phyloP scores from a whole-genome alignment of 23 tunicate species.

The Ciona savignyi region DNA sequence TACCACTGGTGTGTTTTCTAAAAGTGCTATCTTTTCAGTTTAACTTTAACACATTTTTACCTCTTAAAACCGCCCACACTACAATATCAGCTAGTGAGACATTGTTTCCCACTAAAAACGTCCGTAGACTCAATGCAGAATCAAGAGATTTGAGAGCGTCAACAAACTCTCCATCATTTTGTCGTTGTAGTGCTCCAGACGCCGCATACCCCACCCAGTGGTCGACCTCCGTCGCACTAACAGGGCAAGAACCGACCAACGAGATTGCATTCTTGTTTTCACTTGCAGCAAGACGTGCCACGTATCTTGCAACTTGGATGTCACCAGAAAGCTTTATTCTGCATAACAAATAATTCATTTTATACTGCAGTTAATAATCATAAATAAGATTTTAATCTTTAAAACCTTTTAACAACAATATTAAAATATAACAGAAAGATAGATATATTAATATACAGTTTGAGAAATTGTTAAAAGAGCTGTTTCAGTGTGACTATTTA shows the following conservation, averaged over 20 bases:
- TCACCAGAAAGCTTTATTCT: constrained; percentile 27
- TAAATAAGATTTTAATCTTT: too few relatives aligned
- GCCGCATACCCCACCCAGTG: constrained; percentile 63
- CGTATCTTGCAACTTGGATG: constrained; percentile 35
- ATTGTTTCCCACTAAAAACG: constrained; percentile 64
- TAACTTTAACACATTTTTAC: too few relatives aligned
- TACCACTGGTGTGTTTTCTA: too few relatives aligned
- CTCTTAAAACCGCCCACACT: constrained; percentile 70
- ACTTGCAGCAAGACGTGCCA: constrained; percentile 30
- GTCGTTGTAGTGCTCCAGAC: constrained; percentile 4
- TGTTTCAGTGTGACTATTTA: too few relatives aligned
- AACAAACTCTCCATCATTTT: constrained; percentile 3
- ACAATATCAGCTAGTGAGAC: constrained; percentile 67
- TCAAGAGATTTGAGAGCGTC: constrained; percentile 28
- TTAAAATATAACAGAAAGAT: neutral
- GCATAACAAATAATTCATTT: neutral
- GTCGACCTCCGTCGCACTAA: constrained; percentile 55
- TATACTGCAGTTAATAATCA: neutral
- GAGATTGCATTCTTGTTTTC: neutral
- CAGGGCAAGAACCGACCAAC: constrained; percentile 38
- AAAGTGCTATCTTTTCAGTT: too few relatives aligned
- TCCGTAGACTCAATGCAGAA: constrained; percentile 35
- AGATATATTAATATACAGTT: neutral
- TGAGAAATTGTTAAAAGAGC: neutral
- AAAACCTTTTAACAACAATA: too few relatives aligned